A percentile compares a stretch with the other conserved stretches of the same genome.
Conservation (phyloP, 2,888 invertebrate genomes). For the Elgonia sp. region DNA sequence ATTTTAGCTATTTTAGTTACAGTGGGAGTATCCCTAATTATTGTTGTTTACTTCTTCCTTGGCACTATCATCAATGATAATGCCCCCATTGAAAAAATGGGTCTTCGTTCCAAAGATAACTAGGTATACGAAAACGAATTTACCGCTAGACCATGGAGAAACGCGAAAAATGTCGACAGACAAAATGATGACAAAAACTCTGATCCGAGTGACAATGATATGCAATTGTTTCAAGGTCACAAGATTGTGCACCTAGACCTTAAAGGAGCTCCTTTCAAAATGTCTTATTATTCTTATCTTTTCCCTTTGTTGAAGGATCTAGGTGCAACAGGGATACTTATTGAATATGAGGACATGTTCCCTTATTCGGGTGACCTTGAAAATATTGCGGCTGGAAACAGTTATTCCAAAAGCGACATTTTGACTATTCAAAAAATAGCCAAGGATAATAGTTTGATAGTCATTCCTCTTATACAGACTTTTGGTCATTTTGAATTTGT, state of each 20-base stretch:
- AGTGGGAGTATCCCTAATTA: conserved; percentile 12
- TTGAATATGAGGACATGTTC: conserved; percentile 97
- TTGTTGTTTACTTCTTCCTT: conserved; percentile 83
- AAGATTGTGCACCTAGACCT: conserved; percentile 94
- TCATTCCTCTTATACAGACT: conserved; percentile 95
- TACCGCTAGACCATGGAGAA: conserved; percentile 34
- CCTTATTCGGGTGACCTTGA: conserved; percentile 90
- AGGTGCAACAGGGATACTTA: conserved; percentile 93
- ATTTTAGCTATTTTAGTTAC: conserved; percentile 77
- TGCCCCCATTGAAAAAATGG: conserved; percentile 68
- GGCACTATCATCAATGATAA: conserved; percentile 83
- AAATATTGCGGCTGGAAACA: conserved; percentile 89
- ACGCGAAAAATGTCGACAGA: conserved; percentile 73
- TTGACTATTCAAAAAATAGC: conserved; percentile 88
- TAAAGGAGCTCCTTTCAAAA: conserved; percentile 93
- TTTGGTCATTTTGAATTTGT: conserved; percentile 95
- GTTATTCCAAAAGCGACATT: conserved; percentile 89
- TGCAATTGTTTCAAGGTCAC: conserved; percentile 86
- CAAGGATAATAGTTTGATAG: conserved; percentile 88
- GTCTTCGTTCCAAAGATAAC: conserved; percentile 77
- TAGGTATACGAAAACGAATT: conserved; percentile 76
- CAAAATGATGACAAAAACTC: conserved; percentile 66
- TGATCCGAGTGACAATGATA: conserved; percentile 32
- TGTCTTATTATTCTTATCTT: conserved; percentile 89
- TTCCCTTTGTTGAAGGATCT: conserved; percentile 89